phyloP scores from a whole-genome alignment of 2,888 invertebrate genomes.

The Heliconius hortense region DNA sequence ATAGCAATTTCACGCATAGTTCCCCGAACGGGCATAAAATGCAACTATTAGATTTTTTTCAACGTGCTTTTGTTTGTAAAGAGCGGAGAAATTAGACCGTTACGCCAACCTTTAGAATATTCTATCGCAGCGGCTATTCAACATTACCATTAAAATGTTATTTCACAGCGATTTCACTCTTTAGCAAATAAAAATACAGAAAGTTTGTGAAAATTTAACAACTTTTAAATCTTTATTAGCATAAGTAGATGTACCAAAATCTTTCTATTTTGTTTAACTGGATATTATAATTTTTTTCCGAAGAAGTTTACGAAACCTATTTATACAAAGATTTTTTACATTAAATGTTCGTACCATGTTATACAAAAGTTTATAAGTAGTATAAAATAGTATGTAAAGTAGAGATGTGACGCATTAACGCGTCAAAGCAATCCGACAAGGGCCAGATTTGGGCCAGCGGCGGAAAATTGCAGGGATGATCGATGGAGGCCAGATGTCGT shows the following conservation, averaged over 20 bases:
- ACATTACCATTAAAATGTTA: conserved; percentile 40
- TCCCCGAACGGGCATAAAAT: conserved; percentile 39
- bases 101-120: conserved; percentile 45
- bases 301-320: too few species aligned
- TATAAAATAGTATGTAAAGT: conserved; percentile 38
- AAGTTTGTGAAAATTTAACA: conserved; percentile 5
- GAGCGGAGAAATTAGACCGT: conserved; percentile 47
- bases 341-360: not conserved
- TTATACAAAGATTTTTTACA: not conserved
- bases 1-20: conserved; percentile 37
- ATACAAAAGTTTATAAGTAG: conserved; percentile 13
- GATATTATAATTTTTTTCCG: not conserved
- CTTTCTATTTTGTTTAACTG: not conserved
- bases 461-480: conserved; percentile 67
- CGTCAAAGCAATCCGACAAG: conserved; percentile 59
- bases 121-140: conserved; percentile 43
- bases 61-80: conserved; percentile 43
- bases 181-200: conserved; percentile 23
- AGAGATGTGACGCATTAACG: conserved; percentile 61
- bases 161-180: conserved; percentile 36
- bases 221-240: not conserved
- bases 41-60: conserved; percentile 45
- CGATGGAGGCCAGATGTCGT: conserved; percentile 65
- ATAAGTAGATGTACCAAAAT: not conserved
- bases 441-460: conserved; percentile 58